Percentiles rank a stretch among this genome's conserved stretches.
phyloP scores from a whole-genome alignment of 1,140 invertebrate genomes.

The Aphaenogaster ashmeadi region DNA sequence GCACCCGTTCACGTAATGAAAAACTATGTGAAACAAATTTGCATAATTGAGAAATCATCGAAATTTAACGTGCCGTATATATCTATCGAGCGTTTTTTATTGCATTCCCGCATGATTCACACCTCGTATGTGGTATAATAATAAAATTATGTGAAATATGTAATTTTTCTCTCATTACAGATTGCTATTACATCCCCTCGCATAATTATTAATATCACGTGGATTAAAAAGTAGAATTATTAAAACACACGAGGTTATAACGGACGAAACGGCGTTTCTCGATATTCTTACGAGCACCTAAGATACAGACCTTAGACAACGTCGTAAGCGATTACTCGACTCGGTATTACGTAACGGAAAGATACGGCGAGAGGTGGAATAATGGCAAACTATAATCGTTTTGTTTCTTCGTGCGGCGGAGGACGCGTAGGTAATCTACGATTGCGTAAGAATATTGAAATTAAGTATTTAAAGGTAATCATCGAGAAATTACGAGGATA shows the following conservation, averaged over 20 bases:
- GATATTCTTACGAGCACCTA: neutral
- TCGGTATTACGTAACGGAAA: slow-evolving; percentile 34
- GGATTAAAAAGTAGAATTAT: neutral
- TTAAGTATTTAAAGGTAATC: slow-evolving; percentile 70
- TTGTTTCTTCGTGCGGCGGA: slow-evolving; percentile 26
- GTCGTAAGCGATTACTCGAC: neutral
- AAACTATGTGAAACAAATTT: neutral
- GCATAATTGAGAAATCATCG: slow-evolving; percentile 22
- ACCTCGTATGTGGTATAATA: neutral
- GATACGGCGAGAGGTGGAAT: slow-evolving; percentile 8
- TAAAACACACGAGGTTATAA: neutral
- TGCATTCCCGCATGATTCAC: neutral
- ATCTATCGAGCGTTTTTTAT: no score
- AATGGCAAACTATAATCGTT: slow-evolving; percentile 41
- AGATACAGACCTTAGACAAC: slow-evolving; percentile 14
- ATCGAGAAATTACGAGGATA: slow-evolving; percentile 39
- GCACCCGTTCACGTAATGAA: slow-evolving; percentile 17
- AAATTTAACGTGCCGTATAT: neutral
- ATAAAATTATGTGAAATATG: neutral
- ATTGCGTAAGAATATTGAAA: slow-evolving; percentile 67
- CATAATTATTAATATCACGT: neutral
- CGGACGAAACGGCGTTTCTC: neutral
- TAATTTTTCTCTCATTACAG: neutral
- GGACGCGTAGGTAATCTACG: neutral
- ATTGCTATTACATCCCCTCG: neutral